Evolutionary conservation across 2,888 invertebrate genomes (phyloP).

Genomic region (Aporophyla nigra): DNA sequence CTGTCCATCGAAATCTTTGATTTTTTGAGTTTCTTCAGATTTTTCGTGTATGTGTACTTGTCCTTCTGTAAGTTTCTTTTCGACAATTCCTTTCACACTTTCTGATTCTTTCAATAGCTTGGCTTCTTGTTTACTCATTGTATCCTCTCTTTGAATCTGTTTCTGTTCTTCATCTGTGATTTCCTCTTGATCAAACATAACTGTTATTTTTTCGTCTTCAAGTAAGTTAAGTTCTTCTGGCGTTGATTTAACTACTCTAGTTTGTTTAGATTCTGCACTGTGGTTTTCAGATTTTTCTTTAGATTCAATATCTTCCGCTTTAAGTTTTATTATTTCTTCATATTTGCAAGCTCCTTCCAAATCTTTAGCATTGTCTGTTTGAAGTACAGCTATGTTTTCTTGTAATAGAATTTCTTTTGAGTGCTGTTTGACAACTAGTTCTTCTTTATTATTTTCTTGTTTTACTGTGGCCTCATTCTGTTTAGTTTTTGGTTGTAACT

Average conservation of each 20-base stretch:
- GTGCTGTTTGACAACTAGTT: background rate
- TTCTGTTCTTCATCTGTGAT: background rate
- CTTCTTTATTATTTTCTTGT: background rate
- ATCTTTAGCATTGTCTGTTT: background rate
- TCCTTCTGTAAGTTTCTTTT: background rate
- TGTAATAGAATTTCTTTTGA: background rate
- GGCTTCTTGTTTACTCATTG: background rate
- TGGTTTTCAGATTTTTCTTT: background rate
- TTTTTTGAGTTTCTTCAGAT: background rate
- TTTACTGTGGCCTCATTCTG: background rate
- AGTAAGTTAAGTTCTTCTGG: background rate
- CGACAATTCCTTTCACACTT: background rate
- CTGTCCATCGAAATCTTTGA: background rate
- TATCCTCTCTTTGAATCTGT: background rate
- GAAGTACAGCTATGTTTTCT: background rate
- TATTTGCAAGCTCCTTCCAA: background rate
- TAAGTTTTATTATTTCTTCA: background rate
- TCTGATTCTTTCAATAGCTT: background rate
- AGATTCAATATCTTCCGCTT: background rate
- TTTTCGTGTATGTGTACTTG: background rate
- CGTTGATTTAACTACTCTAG: too few species aligned
- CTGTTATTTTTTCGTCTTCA: background rate
- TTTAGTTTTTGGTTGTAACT: constrained; percentile 4
- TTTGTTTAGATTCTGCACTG: too few species aligned
- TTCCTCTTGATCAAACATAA: background rate